phyloP scores from a whole-genome alignment of 2,888 invertebrate species.

The Sarcophaga variegata region DNA sequence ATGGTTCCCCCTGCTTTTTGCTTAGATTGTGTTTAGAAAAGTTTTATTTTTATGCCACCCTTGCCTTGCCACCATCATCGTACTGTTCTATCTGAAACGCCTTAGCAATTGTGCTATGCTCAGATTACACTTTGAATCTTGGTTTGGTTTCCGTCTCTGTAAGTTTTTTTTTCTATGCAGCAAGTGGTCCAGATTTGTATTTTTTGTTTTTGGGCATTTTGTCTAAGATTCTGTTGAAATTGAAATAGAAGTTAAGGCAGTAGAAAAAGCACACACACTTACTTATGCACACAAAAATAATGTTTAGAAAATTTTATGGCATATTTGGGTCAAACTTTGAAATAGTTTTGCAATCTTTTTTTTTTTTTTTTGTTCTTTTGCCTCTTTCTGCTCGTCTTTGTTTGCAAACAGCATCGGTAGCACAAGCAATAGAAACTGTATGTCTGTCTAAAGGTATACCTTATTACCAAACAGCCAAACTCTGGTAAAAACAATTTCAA shows the following conservation, averaged over 20 bases:
- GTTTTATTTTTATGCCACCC: slow-evolving; percentile 35
- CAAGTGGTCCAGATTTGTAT: slow-evolving; percentile 59
- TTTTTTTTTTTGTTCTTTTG: slow-evolving; percentile 26
- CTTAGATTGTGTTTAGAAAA: slow-evolving; percentile 51
- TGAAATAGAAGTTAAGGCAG: background rate
- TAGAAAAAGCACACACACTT: background rate
- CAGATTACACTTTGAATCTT: slow-evolving; percentile 47
- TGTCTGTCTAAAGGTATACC: slow-evolving; percentile 25
- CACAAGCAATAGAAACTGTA: background rate
- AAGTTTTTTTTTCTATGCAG: slow-evolving; percentile 29
- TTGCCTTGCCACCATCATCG: background rate
- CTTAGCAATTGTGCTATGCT: background rate
- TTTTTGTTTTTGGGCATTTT: slow-evolving; percentile 47
- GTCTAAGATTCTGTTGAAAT: slow-evolving; percentile 48
- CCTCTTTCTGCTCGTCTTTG: slow-evolving; percentile 8
- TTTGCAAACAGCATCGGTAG: background rate
- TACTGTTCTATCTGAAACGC: background rate
- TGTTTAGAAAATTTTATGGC: slow-evolving; percentile 64
- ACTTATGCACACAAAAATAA: background rate
- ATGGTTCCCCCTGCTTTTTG: slow-evolving; percentile 6
- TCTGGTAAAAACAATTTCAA: slow-evolving; percentile 29
- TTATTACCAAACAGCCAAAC: slow-evolving; percentile 20
- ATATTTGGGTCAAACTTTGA: slow-evolving; percentile 72
- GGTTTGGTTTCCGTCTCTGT: slow-evolving; percentile 26
- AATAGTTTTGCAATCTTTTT: slow-evolving; percentile 69